A percentile compares a stretch with the other conserved stretches of the same genome.
Conservation (phyloP, 64 coral and sea anemone species). For the Exaiptasia diaphana region DNA sequence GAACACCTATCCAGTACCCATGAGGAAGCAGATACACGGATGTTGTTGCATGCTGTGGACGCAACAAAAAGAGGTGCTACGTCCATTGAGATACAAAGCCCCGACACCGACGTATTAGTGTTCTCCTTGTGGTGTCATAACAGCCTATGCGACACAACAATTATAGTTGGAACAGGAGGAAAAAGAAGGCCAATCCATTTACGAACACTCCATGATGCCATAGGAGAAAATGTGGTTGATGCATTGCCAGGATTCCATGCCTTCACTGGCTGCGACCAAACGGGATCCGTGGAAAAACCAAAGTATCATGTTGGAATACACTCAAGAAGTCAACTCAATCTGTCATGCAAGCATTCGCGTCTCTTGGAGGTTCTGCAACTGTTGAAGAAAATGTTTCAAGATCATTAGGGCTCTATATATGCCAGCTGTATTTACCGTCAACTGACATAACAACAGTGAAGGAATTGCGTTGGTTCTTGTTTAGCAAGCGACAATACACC, state of each 20-base stretch:
- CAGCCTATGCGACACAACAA: background rate
- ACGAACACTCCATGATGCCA: background rate
- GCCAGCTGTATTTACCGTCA: background rate
- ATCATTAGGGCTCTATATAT: background rate
- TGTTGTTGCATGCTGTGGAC: slow-evolving; percentile 9
- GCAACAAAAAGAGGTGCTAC: slow-evolving; percentile 5
- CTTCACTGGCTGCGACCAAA: slow-evolving; percentile 38
- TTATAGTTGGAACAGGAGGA: slow-evolving; percentile 11
- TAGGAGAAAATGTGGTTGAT: slow-evolving; percentile 13
- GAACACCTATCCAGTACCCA: background rate
- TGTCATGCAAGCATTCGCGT: slow-evolving; percentile 35
- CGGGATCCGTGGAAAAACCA: slow-evolving; percentile 52
- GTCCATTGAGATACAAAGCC: slow-evolving; percentile 30
- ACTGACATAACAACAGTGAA: background rate
- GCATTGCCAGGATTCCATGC: slow-evolving; percentile 47
- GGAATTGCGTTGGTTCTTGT: slow-evolving; percentile 48
- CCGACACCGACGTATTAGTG: slow-evolving; percentile 27
- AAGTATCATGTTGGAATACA: slow-evolving; percentile 46
- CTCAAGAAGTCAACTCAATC: slow-evolving; percentile 26
- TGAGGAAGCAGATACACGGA: background rate
- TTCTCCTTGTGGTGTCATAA: slow-evolving; percentile 7
- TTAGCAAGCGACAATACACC: slow-evolving; percentile 43
- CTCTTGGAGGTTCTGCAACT: background rate
- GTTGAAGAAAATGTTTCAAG: background rate
- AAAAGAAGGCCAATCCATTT: background rate